A percentile compares a stretch with the other conserved stretches of the same genome.
Conservation (phyloP, 2,888 invertebrate species). For the Epinotia nisella region DNA sequence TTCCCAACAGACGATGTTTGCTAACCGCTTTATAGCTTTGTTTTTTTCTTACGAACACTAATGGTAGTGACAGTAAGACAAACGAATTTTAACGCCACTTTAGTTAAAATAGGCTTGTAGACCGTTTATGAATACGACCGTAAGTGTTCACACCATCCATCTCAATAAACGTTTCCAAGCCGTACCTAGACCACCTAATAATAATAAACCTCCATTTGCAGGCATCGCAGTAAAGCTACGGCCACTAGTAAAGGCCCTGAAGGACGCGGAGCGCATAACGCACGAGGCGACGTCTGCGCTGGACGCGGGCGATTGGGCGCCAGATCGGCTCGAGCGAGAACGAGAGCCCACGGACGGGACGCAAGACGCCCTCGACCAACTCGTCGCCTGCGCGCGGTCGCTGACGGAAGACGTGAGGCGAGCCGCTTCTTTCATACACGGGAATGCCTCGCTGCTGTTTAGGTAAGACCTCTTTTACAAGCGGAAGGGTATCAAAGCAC, state of each 20-base stretch:
- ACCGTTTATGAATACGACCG: too few relatives aligned
- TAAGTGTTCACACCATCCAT: not conserved
- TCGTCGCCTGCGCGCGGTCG: slow-evolving; percentile 94
- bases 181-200: not conserved
- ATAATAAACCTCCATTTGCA: slow-evolving; percentile 49
- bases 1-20: not conserved
- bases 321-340: slow-evolving; percentile 85
- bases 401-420: slow-evolving; percentile 95
- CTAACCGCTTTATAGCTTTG: too few relatives aligned
- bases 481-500: too few relatives aligned
- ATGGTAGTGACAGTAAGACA: too few relatives aligned
- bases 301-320: slow-evolving; percentile 91
- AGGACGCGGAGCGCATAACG: slow-evolving; percentile 91
- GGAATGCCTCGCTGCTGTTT: slow-evolving; percentile 91
- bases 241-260: slow-evolving; percentile 91
- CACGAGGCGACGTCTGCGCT: slow-evolving; percentile 90
- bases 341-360: slow-evolving; percentile 84
- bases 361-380: slow-evolving; percentile 94
- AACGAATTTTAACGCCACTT: too few relatives aligned
- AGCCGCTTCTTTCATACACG: slow-evolving; percentile 95
- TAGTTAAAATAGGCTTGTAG: too few relatives aligned
- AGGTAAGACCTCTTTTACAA: slow-evolving; percentile 72
- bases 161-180: too few relatives aligned
- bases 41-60: too few relatives aligned
- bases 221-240: slow-evolving; percentile 89